Conservation (phyloP, 2,113 vertebrate species). For the Siniperca chuatsi region DNA sequence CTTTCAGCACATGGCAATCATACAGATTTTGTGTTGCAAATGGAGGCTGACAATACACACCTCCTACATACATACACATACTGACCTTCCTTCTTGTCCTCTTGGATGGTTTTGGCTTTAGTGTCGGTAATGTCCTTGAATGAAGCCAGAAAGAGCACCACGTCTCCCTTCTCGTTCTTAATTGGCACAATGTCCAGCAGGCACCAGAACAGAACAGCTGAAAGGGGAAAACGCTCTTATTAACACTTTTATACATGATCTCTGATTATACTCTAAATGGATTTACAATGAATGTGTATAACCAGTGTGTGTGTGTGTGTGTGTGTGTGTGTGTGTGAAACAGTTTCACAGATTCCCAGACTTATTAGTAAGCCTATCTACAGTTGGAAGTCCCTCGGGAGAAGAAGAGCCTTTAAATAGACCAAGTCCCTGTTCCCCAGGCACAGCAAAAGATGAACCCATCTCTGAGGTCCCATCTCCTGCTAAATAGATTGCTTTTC, state of each 20-base stretch:
- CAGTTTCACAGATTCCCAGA: conserved; percentile 44
- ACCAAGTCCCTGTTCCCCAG: conserved; percentile 45
- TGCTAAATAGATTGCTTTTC: conserved; percentile 63
- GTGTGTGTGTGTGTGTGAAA: conserved; percentile 12
- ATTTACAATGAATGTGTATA: conserved; percentile 12
- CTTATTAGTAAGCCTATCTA: conserved; percentile 57
- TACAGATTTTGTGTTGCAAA: neutral
- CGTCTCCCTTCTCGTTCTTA: conserved; percentile 99
- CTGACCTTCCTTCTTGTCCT: conserved; percentile 96
- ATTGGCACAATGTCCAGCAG: conserved; percentile 97
- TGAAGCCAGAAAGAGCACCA: conserved; percentile 96
- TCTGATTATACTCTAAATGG: conserved; percentile 18
- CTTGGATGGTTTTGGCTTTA: conserved; percentile 92
- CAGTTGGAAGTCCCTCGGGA: conserved; percentile 44
- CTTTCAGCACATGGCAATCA: neutral
- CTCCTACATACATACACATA: conserved; percentile 44
- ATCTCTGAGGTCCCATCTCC: conserved; percentile 54
- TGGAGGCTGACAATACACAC: neutral
- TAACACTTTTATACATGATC: conserved; percentile 31
- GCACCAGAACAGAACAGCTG: conserved; percentile 96
- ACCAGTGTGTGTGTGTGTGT: neutral
- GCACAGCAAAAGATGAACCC: conserved; percentile 50
- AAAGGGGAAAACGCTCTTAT: conserved; percentile 38
- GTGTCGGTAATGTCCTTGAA: conserved; percentile 98
- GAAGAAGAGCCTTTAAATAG: conserved; percentile 67